These are phyloP conservation scores for Orgyia antiqua DNA, from an alignment of 2,888 invertebrate genomes.

Conservation along the genomic window DNA sequence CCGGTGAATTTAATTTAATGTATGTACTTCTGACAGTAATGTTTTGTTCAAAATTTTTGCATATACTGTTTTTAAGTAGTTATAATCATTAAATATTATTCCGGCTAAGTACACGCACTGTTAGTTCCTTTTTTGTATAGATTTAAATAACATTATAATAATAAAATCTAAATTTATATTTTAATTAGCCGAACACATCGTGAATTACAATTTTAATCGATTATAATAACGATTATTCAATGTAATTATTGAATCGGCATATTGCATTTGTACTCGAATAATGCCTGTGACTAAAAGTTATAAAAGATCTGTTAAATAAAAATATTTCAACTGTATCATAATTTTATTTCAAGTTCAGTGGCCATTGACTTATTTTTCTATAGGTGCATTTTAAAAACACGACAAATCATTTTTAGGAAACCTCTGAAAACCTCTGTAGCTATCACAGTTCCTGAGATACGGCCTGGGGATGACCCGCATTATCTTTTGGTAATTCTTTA, in stretches of 20 bases:
- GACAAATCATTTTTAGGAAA: no score
- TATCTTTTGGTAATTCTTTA: no score
- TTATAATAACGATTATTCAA: slow-evolving; percentile 6
- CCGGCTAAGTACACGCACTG: slow-evolving; percentile 59
- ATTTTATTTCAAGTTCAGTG: slow-evolving; percentile 28
- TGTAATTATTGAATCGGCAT: slow-evolving; percentile 12
- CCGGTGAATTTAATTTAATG: slow-evolving; percentile 23
- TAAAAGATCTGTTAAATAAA: slow-evolving; percentile 68
- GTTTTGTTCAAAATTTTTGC: slow-evolving; percentile 14
- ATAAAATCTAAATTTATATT: slow-evolving; percentile 37
- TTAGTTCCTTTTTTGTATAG: slow-evolving; percentile 73
- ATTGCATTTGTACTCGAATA: slow-evolving; percentile 14
- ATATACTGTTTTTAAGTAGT: slow-evolving; percentile 35
- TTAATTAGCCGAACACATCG: slow-evolving; percentile 25
- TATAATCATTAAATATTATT: no score
- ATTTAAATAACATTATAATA: slow-evolving; percentile 38
- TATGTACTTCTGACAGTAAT: slow-evolving; percentile 9
- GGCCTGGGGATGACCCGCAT: no score
- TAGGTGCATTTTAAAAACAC: no score
- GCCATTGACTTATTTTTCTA: no score
- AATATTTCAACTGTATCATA: slow-evolving; percentile 51
- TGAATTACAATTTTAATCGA: slow-evolving; percentile 12
- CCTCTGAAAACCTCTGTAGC: no score
- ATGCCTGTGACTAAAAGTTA: slow-evolving; percentile 52
- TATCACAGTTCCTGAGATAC: no score